phyloP scores from a whole-genome alignment of 2,888 invertebrate genomes.

The Euplagia quadripunctaria region DNA sequence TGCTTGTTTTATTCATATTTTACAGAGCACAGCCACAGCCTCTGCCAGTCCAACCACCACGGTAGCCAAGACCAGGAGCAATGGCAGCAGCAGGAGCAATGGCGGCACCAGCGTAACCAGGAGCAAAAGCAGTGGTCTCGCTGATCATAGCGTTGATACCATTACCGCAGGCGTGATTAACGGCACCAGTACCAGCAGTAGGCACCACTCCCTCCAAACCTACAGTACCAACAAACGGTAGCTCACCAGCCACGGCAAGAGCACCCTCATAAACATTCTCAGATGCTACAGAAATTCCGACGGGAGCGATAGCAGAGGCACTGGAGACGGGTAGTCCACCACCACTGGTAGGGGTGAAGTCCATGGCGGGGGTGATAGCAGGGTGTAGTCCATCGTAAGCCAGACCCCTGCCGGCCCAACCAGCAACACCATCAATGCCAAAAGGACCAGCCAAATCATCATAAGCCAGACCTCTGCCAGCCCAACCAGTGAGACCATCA shows the following conservation, averaged over 20 bases:
- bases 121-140: too few species aligned
- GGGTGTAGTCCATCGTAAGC: not conserved
- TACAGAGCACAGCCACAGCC: too few species aligned
- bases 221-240: constrained; percentile 33
- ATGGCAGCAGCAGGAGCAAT: too few species aligned
- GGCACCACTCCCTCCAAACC: constrained; percentile 29
- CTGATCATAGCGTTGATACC: too few species aligned
- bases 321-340: constrained; percentile 32
- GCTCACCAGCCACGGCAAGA: constrained; percentile 32
- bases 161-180: too few species aligned
- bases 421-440: not conserved
- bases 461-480: not conserved
- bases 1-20: not conserved
- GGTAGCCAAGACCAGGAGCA: too few species aligned
- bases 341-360: constrained; percentile 46
- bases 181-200: constrained; percentile 31
- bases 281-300: constrained; percentile 31
- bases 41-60: too few species aligned
- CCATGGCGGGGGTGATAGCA: constrained; percentile 31
- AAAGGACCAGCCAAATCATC: constrained; percentile 1
- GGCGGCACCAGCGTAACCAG: too few species aligned
- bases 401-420: not conserved
- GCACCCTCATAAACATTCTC: constrained; percentile 43
- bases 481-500: not conserved
- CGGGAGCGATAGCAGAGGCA: not conserved